These are phyloP conservation scores for Hirtodrosophila alboralis DNA, from an alignment of 2,888 invertebrate genomes.

Conservation along the genomic window DNA sequence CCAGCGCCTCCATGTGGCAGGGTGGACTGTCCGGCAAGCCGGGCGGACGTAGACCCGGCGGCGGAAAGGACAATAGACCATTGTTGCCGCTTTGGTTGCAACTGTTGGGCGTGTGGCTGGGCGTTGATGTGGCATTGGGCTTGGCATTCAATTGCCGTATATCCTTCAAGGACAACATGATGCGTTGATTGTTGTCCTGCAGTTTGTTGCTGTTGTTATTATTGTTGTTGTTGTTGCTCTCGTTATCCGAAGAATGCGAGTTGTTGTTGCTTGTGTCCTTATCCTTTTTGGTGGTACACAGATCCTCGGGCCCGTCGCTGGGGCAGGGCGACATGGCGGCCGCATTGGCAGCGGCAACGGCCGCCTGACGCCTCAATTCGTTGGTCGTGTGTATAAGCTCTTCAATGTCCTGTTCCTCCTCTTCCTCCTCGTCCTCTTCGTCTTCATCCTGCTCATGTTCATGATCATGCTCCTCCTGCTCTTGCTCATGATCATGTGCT, in stretches of 20 bases:
- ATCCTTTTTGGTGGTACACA: conserved; percentile 83
- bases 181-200: conserved; percentile 83
- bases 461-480: conserved; percentile 24
- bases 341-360: conserved; percentile 71
- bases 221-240: conserved; percentile 80
- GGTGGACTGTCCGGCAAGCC: conserved; percentile 74
- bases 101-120: conserved; percentile 63
- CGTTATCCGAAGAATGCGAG: conserved; percentile 50
- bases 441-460: conserved; percentile 43
- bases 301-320: conserved; percentile 83
- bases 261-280: conserved; percentile 41
- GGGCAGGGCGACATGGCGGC: conserved; percentile 71
- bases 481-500: conserved; percentile 13
- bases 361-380: conserved; percentile 78
- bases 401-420: conserved; percentile 81
- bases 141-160: conserved; percentile 83
- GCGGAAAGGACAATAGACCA: conserved; percentile 71
- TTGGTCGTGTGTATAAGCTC: conserved; percentile 80
- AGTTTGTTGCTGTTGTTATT: conserved; percentile 80
- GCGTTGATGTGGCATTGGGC: conserved; percentile 76
- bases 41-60: conserved; percentile 73
- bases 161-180: conserved; percentile 84
- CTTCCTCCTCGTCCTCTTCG: conserved; percentile 55
- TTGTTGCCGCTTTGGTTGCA: conserved; percentile 52
- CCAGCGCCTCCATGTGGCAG: conserved; percentile 82